A percentile compares a stretch with the other conserved stretches of the same genome.
Evolutionary conservation across 1,140 invertebrate genomes (phyloP).

Genomic region (Aphelinus atriplicis): DNA sequence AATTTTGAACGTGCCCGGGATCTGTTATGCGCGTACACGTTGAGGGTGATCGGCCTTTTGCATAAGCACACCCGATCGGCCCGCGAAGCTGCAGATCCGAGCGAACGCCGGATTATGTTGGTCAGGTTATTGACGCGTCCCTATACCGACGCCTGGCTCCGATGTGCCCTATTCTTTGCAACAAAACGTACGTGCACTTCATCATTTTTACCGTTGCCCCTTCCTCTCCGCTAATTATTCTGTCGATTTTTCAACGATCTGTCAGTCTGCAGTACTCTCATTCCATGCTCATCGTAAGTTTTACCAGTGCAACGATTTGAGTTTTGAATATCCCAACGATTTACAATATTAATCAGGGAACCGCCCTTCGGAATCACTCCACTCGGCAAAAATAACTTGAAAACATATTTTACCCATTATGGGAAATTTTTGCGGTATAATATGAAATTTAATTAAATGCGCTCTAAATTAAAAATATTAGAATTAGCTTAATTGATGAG

Average conservation of each 20-base stretch:
- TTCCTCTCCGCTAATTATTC: background rate
- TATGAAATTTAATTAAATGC: too few species aligned
- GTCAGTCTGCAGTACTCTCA: too few species aligned
- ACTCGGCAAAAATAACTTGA: too few species aligned
- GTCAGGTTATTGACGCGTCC: constrained; percentile 42
- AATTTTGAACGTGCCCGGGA: constrained; percentile 32
- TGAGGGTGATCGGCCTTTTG: constrained; percentile 18
- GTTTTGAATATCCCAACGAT: too few species aligned
- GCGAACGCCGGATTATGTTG: constrained; percentile 39
- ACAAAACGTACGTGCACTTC: background rate
- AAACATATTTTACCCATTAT: too few species aligned
- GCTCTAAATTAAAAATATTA: too few species aligned
- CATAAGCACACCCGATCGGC: background rate
- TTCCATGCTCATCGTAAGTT: too few species aligned
- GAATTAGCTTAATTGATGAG: too few species aligned
- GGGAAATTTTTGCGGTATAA: too few species aligned
- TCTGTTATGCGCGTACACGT: constrained; percentile 41
- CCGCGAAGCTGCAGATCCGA: background rate
- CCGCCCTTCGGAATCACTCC: too few species aligned
- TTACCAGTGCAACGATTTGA: too few species aligned
- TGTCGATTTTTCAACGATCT: background rate
- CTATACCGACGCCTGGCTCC: background rate
- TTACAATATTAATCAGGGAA: too few species aligned
- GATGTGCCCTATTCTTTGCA: background rate
- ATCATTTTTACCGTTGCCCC: constrained; percentile 8